Percentiles rank a stretch among this genome's conserved stretches.
These are phyloP conservation scores for Ctenosaura bakeri DNA, from an alignment of 2,797 vertebrate species.

Conservation along the genomic window DNA sequence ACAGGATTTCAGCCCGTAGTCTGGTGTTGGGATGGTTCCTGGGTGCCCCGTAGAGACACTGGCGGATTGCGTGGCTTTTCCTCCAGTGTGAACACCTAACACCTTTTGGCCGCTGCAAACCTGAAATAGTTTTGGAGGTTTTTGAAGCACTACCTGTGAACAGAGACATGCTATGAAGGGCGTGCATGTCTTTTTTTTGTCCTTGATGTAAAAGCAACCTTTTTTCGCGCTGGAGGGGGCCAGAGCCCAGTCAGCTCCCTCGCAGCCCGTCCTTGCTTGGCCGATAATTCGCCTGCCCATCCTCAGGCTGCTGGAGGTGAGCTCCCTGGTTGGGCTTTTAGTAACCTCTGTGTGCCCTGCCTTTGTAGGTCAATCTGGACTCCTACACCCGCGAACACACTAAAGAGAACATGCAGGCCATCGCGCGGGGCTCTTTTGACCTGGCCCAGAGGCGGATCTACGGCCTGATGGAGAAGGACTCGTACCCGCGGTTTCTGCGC, in stretches of 20 bases:
- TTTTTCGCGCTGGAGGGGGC: too few species aligned
- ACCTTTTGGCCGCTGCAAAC: background rate
- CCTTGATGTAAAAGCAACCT: too few species aligned
- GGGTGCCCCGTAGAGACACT: too few species aligned
- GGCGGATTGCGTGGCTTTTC: too few species aligned
- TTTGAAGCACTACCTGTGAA: background rate
- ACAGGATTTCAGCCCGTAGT: too few species aligned
- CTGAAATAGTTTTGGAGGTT: background rate
- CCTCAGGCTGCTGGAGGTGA: background rate
- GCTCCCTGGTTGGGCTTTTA: background rate
- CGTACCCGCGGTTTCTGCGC: slow-evolving; percentile 96
- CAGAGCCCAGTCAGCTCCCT: too few species aligned
- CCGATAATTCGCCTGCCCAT: background rate
- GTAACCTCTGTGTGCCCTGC: background rate
- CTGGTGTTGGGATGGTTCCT: too few species aligned
- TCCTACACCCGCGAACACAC: slow-evolving; percentile 96
- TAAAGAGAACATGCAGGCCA: slow-evolving; percentile 95
- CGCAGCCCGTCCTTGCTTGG: too few species aligned
- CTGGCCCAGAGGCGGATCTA: slow-evolving; percentile 96
- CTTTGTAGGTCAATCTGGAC: slow-evolving; percentile 92
- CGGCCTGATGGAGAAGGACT: slow-evolving; percentile 98
- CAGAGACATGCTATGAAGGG: background rate
- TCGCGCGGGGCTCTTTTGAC: slow-evolving; percentile 92
- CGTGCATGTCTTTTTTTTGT: too few species aligned
- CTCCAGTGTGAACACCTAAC: background rate